Conservation (phyloP, 2,888 invertebrate species). For the Epinotia demarniana region DNA sequence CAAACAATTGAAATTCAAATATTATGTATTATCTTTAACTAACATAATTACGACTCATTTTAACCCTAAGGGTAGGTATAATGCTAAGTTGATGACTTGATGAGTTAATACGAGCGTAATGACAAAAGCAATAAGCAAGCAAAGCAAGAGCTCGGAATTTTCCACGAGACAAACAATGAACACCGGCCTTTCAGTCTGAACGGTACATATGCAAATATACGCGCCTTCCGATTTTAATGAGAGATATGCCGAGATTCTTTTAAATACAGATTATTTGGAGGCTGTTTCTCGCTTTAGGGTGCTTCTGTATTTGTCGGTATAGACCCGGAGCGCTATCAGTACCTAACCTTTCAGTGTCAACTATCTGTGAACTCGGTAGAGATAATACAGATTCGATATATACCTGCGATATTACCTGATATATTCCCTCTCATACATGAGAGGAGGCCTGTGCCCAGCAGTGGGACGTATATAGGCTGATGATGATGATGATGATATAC, state of each 20-base stretch:
- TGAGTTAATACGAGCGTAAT: constrained; percentile 19
- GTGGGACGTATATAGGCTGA: no score
- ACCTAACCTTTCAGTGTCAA: no score
- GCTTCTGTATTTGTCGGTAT: no score
- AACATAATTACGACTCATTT: background rate
- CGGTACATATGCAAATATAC: constrained; percentile 25
- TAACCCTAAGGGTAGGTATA: background rate
- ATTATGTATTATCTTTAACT: no score
- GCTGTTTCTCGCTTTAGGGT: background rate
- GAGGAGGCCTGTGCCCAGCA: no score
- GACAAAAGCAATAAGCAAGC: constrained; percentile 26
- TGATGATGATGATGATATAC: no score
- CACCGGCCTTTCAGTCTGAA: constrained; percentile 13
- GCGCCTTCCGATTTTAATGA: constrained; percentile 2
- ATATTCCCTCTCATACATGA: no score
- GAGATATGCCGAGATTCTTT: background rate
- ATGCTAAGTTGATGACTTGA: constrained; percentile 13
- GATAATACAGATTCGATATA: no score
- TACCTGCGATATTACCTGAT: no score
- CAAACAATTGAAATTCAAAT: no score
- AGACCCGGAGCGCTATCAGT: no score
- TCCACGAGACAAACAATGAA: constrained; percentile 26
- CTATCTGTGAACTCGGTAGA: no score
- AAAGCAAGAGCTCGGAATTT: constrained; percentile 27
- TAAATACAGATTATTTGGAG: background rate